Percentiles rank a stretch among this genome's conserved stretches.
These are phyloP conservation scores for Chloroceryle inda DNA, from an alignment of 2,797 vertebrate species.

Conservation along the genomic window DNA sequence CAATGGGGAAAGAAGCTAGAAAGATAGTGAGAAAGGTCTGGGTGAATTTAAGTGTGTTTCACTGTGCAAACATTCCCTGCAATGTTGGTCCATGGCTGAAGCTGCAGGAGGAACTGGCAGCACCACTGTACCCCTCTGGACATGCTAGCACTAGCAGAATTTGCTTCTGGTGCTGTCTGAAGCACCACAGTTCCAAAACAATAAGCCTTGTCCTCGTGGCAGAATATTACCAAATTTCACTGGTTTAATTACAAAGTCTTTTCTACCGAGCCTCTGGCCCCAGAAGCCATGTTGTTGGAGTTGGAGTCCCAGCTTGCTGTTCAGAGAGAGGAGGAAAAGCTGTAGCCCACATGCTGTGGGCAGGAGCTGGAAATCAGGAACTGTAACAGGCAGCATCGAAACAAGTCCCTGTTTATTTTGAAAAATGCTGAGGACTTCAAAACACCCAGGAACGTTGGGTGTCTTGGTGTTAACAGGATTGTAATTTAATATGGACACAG, in stretches of 20 bases:
- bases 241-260: background rate
- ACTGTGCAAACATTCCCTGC: background rate
- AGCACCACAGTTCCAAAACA: background rate
- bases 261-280: background rate
- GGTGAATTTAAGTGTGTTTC: background rate
- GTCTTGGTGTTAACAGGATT: background rate
- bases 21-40: background rate
- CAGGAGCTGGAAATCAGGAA: background rate
- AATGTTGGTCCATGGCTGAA: background rate
- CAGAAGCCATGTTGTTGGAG: background rate
- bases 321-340: background rate
- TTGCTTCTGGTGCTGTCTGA: background rate
- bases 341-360: background rate
- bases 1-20: background rate
- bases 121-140: background rate
- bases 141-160: accelerated
- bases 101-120: background rate
- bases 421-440: background rate
- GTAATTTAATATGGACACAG: background rate
- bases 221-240: background rate
- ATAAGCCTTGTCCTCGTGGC: background rate
- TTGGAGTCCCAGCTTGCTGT: background rate
- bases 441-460: background rate
- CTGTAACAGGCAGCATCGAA: background rate
- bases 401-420: background rate